These are phyloP conservation scores for Drosophila setifemur DNA, from an alignment of 1,140 invertebrate species.

Conservation along the genomic window DNA sequence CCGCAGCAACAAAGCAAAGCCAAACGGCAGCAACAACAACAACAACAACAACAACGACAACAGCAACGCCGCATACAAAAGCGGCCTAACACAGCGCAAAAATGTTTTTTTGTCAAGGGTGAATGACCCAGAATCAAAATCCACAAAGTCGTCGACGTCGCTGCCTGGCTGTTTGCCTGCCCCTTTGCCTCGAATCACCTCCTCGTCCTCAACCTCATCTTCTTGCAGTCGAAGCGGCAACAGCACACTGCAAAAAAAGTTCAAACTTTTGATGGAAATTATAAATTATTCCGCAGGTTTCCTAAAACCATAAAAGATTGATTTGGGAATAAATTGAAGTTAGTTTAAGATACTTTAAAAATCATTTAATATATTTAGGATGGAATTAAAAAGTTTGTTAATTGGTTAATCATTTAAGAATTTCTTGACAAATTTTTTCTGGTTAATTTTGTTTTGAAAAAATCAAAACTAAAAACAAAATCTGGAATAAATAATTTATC, in stretches of 20 bases:
- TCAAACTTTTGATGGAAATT: no score
- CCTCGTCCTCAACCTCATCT: conserved; percentile 3
- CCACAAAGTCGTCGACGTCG: conserved; percentile 69
- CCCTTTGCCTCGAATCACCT: conserved; percentile 16
- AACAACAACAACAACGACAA: conserved; percentile 7
- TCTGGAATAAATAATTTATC: no score
- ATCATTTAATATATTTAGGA: no score
- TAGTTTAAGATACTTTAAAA: no score
- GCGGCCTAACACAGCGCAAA: conserved; percentile 77
- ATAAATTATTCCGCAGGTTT: no score
- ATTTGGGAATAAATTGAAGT: no score
- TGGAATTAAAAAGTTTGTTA: no score
- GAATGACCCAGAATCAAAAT: conserved; percentile 81
- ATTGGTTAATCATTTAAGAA: no score
- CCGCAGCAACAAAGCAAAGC: conserved; percentile 39
- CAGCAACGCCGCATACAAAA: conserved; percentile 51
- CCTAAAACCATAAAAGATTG: no score
- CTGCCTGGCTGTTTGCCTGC: conserved; percentile 32
- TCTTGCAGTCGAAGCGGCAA: conserved; percentile 12
- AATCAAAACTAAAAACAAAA: no score
- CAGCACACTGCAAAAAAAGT: neutral
- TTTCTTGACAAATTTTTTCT: no score
- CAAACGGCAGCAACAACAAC: conserved; percentile 31
- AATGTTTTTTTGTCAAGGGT: conserved; percentile 77
- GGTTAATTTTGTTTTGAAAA: no score